Conservation (phyloP, 2,888 invertebrate species). For the Idaea biselata region DNA sequence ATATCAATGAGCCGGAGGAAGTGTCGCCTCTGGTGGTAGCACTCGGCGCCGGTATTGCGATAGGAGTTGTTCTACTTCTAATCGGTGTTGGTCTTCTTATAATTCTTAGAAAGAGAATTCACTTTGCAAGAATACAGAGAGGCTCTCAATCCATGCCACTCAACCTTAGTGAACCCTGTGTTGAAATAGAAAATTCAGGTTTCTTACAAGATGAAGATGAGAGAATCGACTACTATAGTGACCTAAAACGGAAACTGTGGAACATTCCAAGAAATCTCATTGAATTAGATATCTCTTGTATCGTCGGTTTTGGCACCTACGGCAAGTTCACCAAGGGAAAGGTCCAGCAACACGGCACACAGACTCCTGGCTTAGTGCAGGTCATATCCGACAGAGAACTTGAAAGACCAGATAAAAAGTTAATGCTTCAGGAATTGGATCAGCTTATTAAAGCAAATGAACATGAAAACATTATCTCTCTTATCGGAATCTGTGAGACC, state of each 20-base stretch:
- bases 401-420: conserved; percentile 73
- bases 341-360: conserved; percentile 81
- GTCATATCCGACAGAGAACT: conserved; percentile 82
- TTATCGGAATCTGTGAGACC: conserved; percentile 90
- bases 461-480: conserved; percentile 86
- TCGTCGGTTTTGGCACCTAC: conserved; percentile 88
- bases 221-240: conserved; percentile 85
- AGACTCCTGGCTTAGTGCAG: conserved; percentile 82
- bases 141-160: conserved; percentile 82
- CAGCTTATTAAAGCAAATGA: conserved; percentile 84
- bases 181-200: conserved; percentile 90
- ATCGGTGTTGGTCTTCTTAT: conserved; percentile 83
- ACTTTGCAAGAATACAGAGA: conserved; percentile 69
- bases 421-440: conserved; percentile 86
- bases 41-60: conserved; percentile 83
- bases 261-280: conserved; percentile 86
- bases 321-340: conserved; percentile 88
- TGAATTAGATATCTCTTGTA: conserved; percentile 84
- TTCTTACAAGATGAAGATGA: conserved; percentile 87
- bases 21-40: conserved; percentile 74
- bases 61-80: conserved; percentile 85
- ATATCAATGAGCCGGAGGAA: conserved; percentile 73
- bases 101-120: conserved; percentile 73
- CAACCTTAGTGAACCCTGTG: conserved; percentile 88
- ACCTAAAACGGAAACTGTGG: conserved; percentile 88